Base-by-base conservation (phyloP, 2,888 invertebrate genomes). In the Harpagoxenus sublaevis region DNA sequence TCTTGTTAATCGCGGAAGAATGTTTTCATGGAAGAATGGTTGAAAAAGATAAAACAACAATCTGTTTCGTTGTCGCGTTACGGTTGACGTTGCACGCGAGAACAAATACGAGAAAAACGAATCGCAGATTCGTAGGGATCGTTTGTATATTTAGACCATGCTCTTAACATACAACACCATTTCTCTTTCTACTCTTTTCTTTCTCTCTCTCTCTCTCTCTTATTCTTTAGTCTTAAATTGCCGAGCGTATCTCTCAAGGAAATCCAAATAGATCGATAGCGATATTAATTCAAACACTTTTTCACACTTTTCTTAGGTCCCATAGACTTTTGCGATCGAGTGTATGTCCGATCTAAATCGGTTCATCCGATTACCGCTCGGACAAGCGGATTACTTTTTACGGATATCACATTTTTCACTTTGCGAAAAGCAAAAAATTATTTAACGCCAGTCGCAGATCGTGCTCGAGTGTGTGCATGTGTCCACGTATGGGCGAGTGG, bases 81-180 rank as follows among this genome's bases (percentile, higher is more conserved):
- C 83, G 79, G 78, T 65, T 48, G 78, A 62, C 68, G 53, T 73
- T 63, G 39, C 82, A 86, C 77, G 85, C 79, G 85, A 88, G 84
- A 87, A 85, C 86, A 89, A 89, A 89, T 73, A 70, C 73, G 83
- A 75, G 82, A 66, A 82, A 83, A 87, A 85, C 79, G 84, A 86
- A 65, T 87, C 84, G 3, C 78, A 89, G 87, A 91, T 91, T 87
- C 86, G 86, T 66, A 68, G 78, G 83, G 88, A 91, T 91, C 89
- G 85, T 91, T 88, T 81, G 74, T 90, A 87, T 91, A 89, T 90
- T 91, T 89, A 89, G 88, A 89, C 83, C 62, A 55, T 77, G 55
- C 53, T 78, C 68, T 57, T 78, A 68, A 63, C 63, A 53, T 28
- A 42, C 66, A 66, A 31, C 48, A 39, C 62, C 60, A 48, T 63